phyloP scores from a whole-genome alignment of 2,888 invertebrate genomes.

The Amblyteles armatorius region DNA sequence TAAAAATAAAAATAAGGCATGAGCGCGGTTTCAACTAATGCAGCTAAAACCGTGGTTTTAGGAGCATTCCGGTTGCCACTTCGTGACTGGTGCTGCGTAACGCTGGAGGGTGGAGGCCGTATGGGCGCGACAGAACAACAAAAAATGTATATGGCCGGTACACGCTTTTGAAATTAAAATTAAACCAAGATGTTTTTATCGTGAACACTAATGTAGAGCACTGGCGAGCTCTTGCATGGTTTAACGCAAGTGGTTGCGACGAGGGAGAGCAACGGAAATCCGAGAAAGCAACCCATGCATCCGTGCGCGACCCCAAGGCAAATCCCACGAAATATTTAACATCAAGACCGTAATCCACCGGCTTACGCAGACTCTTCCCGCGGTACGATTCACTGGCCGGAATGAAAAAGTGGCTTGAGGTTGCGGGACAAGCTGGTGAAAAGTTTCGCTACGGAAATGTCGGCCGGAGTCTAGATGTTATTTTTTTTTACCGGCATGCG shows the following conservation, averaged over 20 bases:
- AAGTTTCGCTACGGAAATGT: constrained; percentile 12
- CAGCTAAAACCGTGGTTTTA: constrained; percentile 42
- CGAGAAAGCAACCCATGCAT: constrained; percentile 23
- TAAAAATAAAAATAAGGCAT: not conserved
- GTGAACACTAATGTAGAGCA: constrained; percentile 6
- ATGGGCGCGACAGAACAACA: not conserved
- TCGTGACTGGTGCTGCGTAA: constrained; percentile 32
- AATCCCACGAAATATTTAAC: constrained; percentile 56
- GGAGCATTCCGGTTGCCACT: constrained; percentile 35
- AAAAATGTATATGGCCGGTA: not conserved
- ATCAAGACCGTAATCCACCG: constrained; percentile 51
- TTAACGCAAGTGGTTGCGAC: not conserved
- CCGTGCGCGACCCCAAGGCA: constrained; percentile 14
- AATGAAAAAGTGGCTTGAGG: constrained; percentile 3
- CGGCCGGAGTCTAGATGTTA: not conserved
- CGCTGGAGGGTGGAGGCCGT: too few relatives aligned
- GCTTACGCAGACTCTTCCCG: constrained; percentile 35
- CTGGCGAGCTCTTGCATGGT: constrained; percentile 9
- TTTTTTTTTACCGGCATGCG: not conserved
- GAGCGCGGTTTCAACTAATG: not conserved
- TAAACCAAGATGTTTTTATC: constrained; percentile 47
- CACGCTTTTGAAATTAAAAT: not conserved
- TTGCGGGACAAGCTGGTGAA: not conserved
- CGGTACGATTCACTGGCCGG: not conserved
- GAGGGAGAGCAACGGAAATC: constrained; percentile 23